Base-by-base conservation (phyloP, 2,888 invertebrate genomes). In the Psylliodes chrysocephalus region DNA sequence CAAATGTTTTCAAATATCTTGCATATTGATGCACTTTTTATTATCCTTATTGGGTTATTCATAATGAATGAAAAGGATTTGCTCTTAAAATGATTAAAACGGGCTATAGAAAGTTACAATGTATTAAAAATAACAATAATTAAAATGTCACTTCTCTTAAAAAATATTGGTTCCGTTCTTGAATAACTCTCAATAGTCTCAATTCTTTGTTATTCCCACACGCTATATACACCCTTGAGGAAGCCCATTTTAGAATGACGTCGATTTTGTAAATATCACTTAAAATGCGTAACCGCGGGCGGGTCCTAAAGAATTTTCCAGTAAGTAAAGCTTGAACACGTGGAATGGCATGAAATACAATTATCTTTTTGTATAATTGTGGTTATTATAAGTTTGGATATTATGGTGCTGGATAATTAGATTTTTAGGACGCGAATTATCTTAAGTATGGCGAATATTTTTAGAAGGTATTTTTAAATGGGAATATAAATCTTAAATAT, bases 211-310 rank as follows among this genome's bases (percentile, higher is more conserved):
- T 49, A 30, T 38, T 40, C 28, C 25, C 33, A 49, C 64, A 64
- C 64, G 64, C 64, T 54, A 64, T 60, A 52, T 35, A 49, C 52
- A 33, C 64, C 64, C 64, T 51, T 55, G 55, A 60, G 64, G 64
- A 12, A 18, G 25, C 14, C 40, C 19, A 33, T 25, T 60, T 56
- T 55, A 49, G 46, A 54, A 40, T 51, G 28, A 60, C 59, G 60
- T 46, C 59, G 42, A 59, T 57, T 64, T 64, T 57, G 49, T 49
- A 42, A 64, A 49, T 64, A 55, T 60, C 54, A 54, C 55, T 60
- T 54, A 57, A 64, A 60, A 64, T 60, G 47, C 51, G 42, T 19
- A 14, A 33, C 64, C 64, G 33, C 42, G 49, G 64, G 64, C 60
- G 22, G 40, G 33, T 51, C 17, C 56, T 14, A 12, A 57, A 53